Evolutionary conservation across 2,113 vertebrate species (phyloP), one percentile per base, ranked within the genome.

Genomic region (Anolis sagrei): DNA sequence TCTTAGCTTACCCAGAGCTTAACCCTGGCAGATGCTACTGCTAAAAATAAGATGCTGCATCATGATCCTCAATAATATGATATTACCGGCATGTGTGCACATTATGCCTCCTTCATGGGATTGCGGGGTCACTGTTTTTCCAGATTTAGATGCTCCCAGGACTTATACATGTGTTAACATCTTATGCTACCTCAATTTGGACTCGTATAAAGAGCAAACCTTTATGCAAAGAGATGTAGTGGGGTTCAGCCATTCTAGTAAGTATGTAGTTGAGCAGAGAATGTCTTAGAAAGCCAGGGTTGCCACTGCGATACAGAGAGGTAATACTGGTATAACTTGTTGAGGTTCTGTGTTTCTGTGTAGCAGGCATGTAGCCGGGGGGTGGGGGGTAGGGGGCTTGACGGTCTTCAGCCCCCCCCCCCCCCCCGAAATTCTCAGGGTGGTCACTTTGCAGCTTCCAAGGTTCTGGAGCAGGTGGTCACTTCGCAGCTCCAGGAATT

Each of bases 1-100:
- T 61, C 29, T 44, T 68, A 21, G 66, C n/a, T 49, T 29, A 76
- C 13, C 2, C 21, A 32, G 14, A 82, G 49, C 36, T 72, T 78
- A 78, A 58, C 58, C 34, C 39, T 23, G 32, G 66, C 81, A 87
- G 58, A 73, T 83, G 75, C 68, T 23, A 8, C 4, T 19, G 39
- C 81, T 87, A 83, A 87, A 87, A 87, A 87, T 77, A 87, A 78
- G 18, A 29, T 16, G 11, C 58, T 1, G 54, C 18, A 62, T 62
- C 32, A 79, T 51, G 39, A 66, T 36, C 76, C 66, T n/a, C 79
- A 87, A 51, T 74, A 75, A 84, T 83, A 51, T 73, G 66, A 83
- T 83, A 83, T 34, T 36, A 49, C 7, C 1, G 66, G 25, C 69
- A 48, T 61, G 34, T 27, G 27, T 61, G 68, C 68, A 48, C 29